Conservation (phyloP, 1,140 invertebrate genomes). For the Drosophila paulistorum region DNA sequence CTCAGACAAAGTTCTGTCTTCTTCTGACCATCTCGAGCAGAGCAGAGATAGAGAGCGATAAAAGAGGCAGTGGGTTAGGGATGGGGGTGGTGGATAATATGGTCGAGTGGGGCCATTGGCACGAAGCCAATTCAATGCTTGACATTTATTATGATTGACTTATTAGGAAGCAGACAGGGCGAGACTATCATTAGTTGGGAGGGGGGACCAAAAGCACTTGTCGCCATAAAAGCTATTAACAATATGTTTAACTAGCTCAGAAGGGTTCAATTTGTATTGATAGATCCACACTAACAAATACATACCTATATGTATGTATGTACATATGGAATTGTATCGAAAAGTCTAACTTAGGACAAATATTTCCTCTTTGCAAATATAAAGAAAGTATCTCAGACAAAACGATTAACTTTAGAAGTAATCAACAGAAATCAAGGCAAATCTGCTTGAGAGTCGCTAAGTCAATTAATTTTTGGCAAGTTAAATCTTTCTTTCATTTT, state of each 20-base stretch:
- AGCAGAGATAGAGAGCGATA: background rate
- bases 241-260: slow-evolving; percentile 20
- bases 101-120: slow-evolving; percentile 62
- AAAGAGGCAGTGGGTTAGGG: background rate
- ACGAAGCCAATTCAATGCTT: slow-evolving; percentile 70
- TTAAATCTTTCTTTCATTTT: too few species aligned
- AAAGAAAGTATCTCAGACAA: too few species aligned
- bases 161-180: slow-evolving; percentile 63
- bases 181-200: background rate
- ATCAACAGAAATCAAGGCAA: too few species aligned
- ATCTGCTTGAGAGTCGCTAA: too few species aligned
- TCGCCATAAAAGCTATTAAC: slow-evolving; percentile 34
- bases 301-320: too few species aligned
- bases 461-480: too few species aligned
- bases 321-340: too few species aligned
- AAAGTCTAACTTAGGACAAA: too few species aligned
- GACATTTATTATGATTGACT: slow-evolving; percentile 81
- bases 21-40: slow-evolving; percentile 29
- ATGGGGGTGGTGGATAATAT: slow-evolving; percentile 15
- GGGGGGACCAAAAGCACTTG: slow-evolving; percentile 11
- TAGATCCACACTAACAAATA: background rate
- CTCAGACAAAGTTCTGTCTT: slow-evolving; percentile 42
- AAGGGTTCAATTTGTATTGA: background rate
- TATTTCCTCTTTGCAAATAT: too few species aligned
- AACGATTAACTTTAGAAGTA: too few species aligned